Evolutionary conservation across 2,888 invertebrate genomes (phyloP).

Genomic region (Rhagium mordax): DNA sequence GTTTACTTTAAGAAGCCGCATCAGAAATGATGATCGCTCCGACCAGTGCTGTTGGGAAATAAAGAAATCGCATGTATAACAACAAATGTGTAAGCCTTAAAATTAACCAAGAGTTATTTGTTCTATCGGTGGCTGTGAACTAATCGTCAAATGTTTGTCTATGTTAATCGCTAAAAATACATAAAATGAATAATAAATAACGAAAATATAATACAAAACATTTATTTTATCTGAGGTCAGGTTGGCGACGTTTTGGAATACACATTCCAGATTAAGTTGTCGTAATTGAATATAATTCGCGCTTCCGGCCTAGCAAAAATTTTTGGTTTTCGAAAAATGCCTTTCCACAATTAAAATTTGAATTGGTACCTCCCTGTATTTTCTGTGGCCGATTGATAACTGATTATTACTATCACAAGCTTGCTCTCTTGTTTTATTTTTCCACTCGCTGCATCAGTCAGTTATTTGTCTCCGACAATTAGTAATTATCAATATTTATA

Average conservation of each 20-base stretch:
- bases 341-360: too few species aligned
- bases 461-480: too few species aligned
- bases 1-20: background rate
- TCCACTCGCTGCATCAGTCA: too few species aligned
- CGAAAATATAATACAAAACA: background rate
- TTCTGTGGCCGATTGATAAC: too few species aligned
- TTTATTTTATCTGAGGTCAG: background rate
- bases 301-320: too few species aligned
- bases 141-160: background rate
- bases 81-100: background rate
- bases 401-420: too few species aligned
- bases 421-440: too few species aligned
- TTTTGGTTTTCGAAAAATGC: too few species aligned
- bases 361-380: too few species aligned
- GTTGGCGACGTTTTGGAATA: background rate
- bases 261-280: background rate
- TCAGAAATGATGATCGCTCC: background rate
- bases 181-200: background rate
- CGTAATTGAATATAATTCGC: too few species aligned
- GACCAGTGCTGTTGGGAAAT: background rate
- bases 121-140: background rate
- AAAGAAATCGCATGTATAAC: background rate
- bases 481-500: too few species aligned
- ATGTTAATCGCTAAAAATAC: conserved; percentile 8
- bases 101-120: background rate